Base-by-base conservation (phyloP, 2,113 vertebrate genomes). In the Pimephales promelas region DNA sequence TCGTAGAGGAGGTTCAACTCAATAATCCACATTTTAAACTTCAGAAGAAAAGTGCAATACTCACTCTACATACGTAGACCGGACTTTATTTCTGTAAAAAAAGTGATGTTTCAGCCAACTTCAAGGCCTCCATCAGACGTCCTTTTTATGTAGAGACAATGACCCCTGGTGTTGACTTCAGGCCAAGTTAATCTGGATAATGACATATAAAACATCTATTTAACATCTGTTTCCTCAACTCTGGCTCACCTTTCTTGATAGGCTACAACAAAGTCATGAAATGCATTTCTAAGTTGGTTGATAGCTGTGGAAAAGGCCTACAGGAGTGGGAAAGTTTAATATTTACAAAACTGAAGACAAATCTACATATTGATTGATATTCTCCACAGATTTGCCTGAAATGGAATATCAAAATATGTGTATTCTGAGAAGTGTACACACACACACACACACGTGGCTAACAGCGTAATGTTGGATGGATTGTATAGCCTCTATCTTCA, bases 401-500 rank as follows among this genome's bases (percentile, higher is more conserved):
- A 47, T 47, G 4, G 1, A 34, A 66, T 66, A 34, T 66, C 31
- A 36, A 13, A n/a, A 73, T 26, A 16, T 28, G 22, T 49, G 40
- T 49, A 24, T 34, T 22, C 28, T 22, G 10, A 11, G 16, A 31
- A 56, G 20, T 11, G 10, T 5, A 61, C 59, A 61, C 11, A 26
- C 57, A 61, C 5, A 22, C 45, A 47, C 45, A 47, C 45, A 14
- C 45, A 14, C 11, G 36, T 31, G 31, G 31, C 31, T 31, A 20
- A 64, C 16, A 0, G 14, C 36, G 34, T 45, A 45, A 61, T 18
- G 8, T 45, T 45, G 61, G 16, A 81, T 45, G 61, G 16, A 81
- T 78, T 70, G 43, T 85, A 84, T 78, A 79, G 18, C 9, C 24
- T 16, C 24, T 16, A 20, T 87, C 81, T 83, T 83, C 18, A 81